Evolutionary conservation across 2,113 vertebrate genomes (phyloP).

Genomic region (Tyrannus savana): DNA sequence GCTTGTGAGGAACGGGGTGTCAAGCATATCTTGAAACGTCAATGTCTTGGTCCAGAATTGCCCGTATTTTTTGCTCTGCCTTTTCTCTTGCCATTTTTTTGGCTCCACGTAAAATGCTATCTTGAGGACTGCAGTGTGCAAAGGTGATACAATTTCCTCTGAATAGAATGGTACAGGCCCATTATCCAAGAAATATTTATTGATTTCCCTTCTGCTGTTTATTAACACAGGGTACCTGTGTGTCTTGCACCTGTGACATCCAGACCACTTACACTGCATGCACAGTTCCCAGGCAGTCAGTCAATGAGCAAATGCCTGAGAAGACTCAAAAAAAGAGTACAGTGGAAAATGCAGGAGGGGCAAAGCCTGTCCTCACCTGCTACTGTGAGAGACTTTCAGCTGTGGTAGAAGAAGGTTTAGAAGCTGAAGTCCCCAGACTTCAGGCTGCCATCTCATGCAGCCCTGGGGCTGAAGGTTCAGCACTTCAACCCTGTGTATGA

Average conservation of each 20-base stretch:
- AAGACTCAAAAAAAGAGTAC: neutral
- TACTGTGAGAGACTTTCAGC: neutral
- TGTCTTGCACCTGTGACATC: neutral
- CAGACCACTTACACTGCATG: neutral
- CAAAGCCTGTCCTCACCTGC: neutral
- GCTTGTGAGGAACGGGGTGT: neutral
- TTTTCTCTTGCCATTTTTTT: neutral
- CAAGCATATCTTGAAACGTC: neutral
- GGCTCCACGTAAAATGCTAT: neutral
- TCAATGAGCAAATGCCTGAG: neutral
- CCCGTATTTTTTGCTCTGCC: neutral
- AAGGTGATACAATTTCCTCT: neutral
- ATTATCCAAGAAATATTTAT: neutral
- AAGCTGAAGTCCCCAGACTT: neutral
- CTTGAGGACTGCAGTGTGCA: neutral
- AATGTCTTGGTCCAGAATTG: neutral
- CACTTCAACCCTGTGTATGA: accelerated
- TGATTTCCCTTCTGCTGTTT: neutral
- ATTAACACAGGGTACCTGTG: neutral
- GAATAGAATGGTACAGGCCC: neutral
- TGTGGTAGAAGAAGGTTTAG: neutral
- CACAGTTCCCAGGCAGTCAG: accelerated
- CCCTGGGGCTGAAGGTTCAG: neutral
- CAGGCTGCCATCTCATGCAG: neutral
- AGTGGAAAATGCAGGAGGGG: neutral